Conservation (phyloP, 2,797 vertebrate genomes). For the Epinephelus malabaricus region DNA sequence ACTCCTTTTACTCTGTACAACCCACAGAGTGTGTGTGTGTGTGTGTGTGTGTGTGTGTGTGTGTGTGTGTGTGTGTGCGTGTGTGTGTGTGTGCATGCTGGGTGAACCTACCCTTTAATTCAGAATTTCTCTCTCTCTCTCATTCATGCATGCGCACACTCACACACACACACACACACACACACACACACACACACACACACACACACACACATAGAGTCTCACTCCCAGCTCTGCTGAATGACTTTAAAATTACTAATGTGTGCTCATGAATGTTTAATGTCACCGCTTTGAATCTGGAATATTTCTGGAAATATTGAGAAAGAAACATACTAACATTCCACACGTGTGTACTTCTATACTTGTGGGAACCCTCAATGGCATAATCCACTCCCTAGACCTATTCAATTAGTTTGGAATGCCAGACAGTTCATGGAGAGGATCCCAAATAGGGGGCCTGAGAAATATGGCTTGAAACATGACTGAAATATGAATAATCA, state of each 20-base stretch:
- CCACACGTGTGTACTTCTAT: background rate
- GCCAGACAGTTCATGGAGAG: no score
- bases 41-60: no score
- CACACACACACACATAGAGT: background rate
- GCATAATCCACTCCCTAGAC: no score
- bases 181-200: background rate
- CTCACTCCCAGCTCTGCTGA: background rate
- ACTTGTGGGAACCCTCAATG: no score
- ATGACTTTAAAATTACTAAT: background rate
- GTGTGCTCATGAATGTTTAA: background rate
- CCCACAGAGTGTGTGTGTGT: no score
- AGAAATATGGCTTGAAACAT: no score
- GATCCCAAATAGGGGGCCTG: no score
- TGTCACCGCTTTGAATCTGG: background rate
- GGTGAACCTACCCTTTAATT: background rate
- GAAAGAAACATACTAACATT: background rate
- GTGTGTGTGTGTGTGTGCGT: no score
- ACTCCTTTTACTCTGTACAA: no score
- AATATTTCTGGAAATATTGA: background rate
- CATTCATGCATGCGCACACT: background rate
- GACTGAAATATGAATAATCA: no score
- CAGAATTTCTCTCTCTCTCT: background rate
- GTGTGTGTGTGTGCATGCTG: no score
- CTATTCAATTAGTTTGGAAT: no score
- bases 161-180: background rate